Evolutionary conservation across 2,113 vertebrate genomes (phyloP), one percentile per base, ranked within the genome.

Genomic region (Callaeas wilsoni): DNA sequence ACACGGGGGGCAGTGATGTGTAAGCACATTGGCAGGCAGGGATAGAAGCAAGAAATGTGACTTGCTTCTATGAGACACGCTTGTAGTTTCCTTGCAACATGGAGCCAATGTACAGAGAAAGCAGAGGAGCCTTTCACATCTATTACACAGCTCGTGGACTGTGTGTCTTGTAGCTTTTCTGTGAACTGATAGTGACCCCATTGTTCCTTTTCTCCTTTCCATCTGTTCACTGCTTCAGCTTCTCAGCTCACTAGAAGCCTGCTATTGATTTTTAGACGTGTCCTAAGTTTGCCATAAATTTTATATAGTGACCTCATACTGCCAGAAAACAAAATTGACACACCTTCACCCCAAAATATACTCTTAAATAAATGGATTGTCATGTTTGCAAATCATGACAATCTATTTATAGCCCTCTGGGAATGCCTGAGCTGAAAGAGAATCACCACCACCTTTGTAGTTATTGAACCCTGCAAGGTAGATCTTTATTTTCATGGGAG

Each of bases 141-240:
- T 35, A 23, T 56, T 62, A 27, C 4, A 0, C 37, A 46, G 50
- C 70, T 93, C 63, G 3, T 12, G 47, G 60, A 33, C 62, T 20
- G 11, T 46, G 23, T 56, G 55, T n/a, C 44, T 57, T 76, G 27
- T 44, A 82, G 69, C 39, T 87, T 85, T 81, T 77, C 85, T 80
- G 47, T 69, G 92, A 92, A 78, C 67, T 59, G 57, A 27, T 49
- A 57, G 84, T 95, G 78, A 92, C 86, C 71, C 64, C 39, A 32
- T 53, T 6, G 3, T 90, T 93, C n/a, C 41, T 88, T 56, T 92
- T 74, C 73, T 87, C 32, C 14, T 94, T 92, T 89, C 83, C 64
- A 78, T 93, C 85, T 90, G 79, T 92, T 95, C 65, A 52, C 47
- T 79, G 16, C 84, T 94, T 89, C 85, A 64, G 68, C 73, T 88